Evolutionary conservation across 2,797 vertebrate species (phyloP).

Genomic region (Diplodus sargus): DNA sequence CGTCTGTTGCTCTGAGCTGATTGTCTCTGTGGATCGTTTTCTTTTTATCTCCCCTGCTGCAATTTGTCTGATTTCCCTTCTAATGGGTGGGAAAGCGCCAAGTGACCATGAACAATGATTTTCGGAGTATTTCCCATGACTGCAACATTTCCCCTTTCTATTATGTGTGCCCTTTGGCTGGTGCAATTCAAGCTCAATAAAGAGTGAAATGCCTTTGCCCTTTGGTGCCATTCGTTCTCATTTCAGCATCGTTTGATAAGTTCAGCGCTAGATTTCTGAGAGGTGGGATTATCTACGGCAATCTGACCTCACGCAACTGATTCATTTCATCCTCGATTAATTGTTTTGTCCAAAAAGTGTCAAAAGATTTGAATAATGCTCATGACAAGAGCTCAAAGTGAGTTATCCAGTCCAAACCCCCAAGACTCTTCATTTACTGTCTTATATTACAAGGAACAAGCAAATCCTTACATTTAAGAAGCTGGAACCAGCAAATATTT

Average conservation of each 20-base stretch:
- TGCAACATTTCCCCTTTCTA: conserved; percentile 67
- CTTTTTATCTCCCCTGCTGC: conserved; percentile 28
- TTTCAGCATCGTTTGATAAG: conserved; percentile 49
- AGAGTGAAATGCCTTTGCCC: conserved; percentile 79
- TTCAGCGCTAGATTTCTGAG: conserved; percentile 18
- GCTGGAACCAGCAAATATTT: too few relatives aligned
- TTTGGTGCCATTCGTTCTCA: conserved; percentile 68
- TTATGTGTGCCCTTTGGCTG: conserved; percentile 72
- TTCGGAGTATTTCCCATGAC: conserved; percentile 74
- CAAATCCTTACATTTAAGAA: too few relatives aligned
- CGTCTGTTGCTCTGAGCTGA: conserved; percentile 45
- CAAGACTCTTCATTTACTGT: too few relatives aligned
- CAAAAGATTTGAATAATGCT: too few relatives aligned
- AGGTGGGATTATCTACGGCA: conserved; percentile 13
- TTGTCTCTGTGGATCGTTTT: conserved; percentile 29
- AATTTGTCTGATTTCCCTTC: conserved; percentile 45
- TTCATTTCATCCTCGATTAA: too few relatives aligned
- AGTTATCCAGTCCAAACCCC: too few relatives aligned
- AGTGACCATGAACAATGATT: conserved; percentile 61
- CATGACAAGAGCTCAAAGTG: too few relatives aligned
- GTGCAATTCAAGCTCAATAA: conserved; percentile 71
- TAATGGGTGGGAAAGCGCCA: conserved; percentile 60
- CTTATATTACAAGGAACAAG: too few relatives aligned
- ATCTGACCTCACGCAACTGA: conserved; percentile 17
- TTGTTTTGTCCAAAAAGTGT: too few relatives aligned